A percentile compares a stretch with the other conserved stretches of the same genome.
These are phyloP conservation scores for Cairina moschata DNA, from an alignment of 2,113 vertebrate genomes.

Conservation along the genomic window DNA sequence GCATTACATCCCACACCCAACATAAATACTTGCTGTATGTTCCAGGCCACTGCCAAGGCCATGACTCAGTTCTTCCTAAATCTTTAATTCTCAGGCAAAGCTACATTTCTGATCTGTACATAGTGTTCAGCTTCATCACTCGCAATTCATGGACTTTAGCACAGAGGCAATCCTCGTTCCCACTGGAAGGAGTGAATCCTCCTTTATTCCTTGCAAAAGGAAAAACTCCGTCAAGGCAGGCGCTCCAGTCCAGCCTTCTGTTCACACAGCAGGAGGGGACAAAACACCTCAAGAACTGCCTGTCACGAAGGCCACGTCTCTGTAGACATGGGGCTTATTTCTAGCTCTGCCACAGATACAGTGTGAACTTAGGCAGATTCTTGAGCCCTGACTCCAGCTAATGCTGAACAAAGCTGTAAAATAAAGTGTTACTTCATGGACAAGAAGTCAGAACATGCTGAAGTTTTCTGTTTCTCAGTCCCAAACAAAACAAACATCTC, in stretches of 20 bases:
- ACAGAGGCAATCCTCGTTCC: background rate
- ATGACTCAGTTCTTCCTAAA: background rate
- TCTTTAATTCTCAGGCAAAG: background rate
- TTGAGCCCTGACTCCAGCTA: background rate
- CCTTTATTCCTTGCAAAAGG: background rate
- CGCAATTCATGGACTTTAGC: background rate
- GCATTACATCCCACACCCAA: background rate
- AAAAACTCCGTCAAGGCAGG: background rate
- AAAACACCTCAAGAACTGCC: background rate
- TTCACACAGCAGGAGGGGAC: background rate
- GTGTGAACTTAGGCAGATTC: background rate
- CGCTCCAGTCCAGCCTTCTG: background rate
- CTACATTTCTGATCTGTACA: background rate
- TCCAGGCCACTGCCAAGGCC: background rate
- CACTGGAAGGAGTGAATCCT: background rate
- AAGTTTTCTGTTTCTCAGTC: background rate
- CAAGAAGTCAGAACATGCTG: background rate
- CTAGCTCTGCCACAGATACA: background rate
- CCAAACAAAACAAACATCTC: background rate
- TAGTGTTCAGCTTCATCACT: constrained; percentile 10
- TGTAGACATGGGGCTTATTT: background rate
- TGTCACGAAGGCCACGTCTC: background rate
- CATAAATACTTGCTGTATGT: background rate
- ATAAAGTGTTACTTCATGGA: background rate
- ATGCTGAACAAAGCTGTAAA: background rate